Conservation (phyloP, 2,113 vertebrate species). For the Chaetodon auriga region DNA sequence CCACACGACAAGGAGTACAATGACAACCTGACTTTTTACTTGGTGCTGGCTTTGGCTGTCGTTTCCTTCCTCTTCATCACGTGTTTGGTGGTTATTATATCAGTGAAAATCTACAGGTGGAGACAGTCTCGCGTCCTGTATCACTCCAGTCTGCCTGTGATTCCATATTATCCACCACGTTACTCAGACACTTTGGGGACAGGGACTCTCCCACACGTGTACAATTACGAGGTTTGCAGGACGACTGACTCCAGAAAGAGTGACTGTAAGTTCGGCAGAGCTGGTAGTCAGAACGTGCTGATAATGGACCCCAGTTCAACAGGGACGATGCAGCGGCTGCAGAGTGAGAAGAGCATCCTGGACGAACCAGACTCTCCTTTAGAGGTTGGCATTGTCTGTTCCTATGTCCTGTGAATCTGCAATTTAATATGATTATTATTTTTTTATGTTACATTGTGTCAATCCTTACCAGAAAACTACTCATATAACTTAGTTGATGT, state of each 20-base stretch:
- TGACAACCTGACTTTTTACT: conserved; percentile 4
- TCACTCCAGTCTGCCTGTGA: conserved; percentile 24
- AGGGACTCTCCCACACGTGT: conserved; percentile 32
- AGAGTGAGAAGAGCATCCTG: background rate
- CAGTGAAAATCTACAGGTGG: conserved; percentile 27
- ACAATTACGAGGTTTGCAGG: conserved; percentile 30
- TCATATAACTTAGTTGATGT: background rate
- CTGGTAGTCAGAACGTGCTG: conserved; percentile 17
- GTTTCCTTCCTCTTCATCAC: background rate
- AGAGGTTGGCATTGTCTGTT: background rate
- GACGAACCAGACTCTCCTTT: no score
- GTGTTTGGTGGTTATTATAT: conserved; percentile 7
- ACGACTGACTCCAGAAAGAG: conserved; percentile 33
- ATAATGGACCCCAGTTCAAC: conserved; percentile 20
- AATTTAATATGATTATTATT: no score
- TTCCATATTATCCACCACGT: conserved; percentile 46
- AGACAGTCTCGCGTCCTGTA: conserved; percentile 28
- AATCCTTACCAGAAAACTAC: background rate
- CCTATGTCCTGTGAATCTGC: background rate
- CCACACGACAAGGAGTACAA: conserved; percentile 1
- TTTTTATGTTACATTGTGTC: background rate
- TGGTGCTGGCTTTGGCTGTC: background rate
- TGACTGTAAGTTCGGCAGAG: conserved; percentile 23
- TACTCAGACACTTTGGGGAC: conserved; percentile 42
- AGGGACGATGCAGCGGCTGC: background rate